These are phyloP conservation scores for Fulica atra DNA, from an alignment of 2,113 vertebrate genomes.

Conservation along the genomic window DNA sequence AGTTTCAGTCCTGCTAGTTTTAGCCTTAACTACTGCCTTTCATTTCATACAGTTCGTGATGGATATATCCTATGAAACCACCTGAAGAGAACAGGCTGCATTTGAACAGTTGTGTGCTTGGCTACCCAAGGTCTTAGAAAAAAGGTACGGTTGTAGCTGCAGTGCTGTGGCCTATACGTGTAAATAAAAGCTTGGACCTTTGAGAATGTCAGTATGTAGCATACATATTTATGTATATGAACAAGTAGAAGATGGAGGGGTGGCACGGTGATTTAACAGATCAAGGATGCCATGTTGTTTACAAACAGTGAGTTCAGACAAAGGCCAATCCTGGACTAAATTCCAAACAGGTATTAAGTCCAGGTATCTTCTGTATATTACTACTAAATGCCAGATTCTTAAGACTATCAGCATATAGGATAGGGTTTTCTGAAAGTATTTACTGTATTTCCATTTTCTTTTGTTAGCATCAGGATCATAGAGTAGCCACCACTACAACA, in stretches of 20 bases:
- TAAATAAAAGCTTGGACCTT: background rate
- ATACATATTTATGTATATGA: background rate
- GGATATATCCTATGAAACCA: background rate
- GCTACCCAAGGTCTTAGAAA: background rate
- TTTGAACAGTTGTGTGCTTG: background rate
- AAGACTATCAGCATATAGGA: background rate
- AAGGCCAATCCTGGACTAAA: background rate
- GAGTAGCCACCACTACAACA: background rate
- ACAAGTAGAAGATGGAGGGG: background rate
- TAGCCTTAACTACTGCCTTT: background rate
- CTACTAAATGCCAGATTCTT: background rate
- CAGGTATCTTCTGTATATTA: background rate
- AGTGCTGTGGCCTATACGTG: background rate
- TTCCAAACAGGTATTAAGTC: rapidly evolving
- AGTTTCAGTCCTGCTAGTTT: background rate
- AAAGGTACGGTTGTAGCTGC: background rate
- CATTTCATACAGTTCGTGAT: background rate
- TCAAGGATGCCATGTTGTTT: background rate
- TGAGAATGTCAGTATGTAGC: background rate
- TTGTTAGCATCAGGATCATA: background rate
- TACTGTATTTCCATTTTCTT: background rate
- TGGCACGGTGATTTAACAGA: background rate
- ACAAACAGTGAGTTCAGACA: background rate
- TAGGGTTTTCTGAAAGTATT: background rate
- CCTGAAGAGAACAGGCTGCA: background rate